phyloP scores from a whole-genome alignment of 2,113 vertebrate genomes.

The Proteles cristata region DNA sequence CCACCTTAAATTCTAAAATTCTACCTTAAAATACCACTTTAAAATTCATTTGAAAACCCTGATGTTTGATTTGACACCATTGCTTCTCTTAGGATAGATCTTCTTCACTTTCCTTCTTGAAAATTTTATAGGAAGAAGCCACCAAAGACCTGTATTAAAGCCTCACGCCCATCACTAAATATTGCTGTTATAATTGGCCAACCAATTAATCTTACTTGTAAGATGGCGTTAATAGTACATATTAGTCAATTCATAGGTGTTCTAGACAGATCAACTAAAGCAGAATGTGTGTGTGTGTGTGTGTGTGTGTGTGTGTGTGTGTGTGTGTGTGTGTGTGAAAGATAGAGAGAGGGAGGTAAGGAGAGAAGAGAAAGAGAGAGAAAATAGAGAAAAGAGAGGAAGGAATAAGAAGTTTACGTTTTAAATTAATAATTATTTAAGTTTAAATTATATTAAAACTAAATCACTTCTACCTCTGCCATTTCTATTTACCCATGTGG shows the following conservation, averaged over 20 bases:
- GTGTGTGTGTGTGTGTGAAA: too few species aligned
- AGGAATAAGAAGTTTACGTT: background rate
- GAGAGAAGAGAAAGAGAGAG: background rate
- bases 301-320: too few species aligned
- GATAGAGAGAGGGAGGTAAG: too few species aligned
- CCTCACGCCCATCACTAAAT: background rate
- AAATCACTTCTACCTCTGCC: background rate
- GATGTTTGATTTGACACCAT: background rate
- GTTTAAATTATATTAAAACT: background rate
- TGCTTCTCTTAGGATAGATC: background rate
- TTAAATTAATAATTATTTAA: background rate
- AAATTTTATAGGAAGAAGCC: background rate
- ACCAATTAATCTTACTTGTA: background rate
- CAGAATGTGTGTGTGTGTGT: too few species aligned
- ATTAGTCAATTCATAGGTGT: background rate
- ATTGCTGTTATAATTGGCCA: background rate
- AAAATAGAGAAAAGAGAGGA: background rate
- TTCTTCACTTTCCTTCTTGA: background rate
- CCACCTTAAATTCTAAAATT: background rate
- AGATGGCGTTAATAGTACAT: background rate
- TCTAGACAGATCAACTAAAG: background rate
- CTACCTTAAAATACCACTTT: background rate
- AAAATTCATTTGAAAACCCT: constrained; percentile 26
- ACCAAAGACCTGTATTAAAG: background rate
- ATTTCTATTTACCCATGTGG: background rate